phyloP scores from a whole-genome alignment of 2,797 vertebrate species.

The Brachyalestes nurse region DNA sequence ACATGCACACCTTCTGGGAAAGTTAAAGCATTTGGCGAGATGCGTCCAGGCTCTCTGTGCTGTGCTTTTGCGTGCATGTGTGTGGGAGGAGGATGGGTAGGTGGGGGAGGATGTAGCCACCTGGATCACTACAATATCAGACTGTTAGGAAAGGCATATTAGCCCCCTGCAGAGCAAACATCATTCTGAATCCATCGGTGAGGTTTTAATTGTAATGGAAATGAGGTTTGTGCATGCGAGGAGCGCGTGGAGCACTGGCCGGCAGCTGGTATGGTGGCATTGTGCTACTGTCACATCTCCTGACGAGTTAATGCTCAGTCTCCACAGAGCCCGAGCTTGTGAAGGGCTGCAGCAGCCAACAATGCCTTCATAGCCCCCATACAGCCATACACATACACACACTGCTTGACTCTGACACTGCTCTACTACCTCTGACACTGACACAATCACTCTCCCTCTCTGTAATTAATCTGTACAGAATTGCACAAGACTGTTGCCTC shows the following conservation, averaged over 20 bases:
- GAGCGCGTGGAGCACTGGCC: constrained; percentile 51
- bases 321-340: constrained; percentile 48
- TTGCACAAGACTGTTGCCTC: neutral
- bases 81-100: constrained; percentile 36
- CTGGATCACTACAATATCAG: constrained; percentile 66
- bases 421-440: constrained; percentile 29
- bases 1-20: constrained; percentile 49
- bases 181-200: constrained; percentile 65
- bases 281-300: constrained; percentile 66
- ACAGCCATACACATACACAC: constrained; percentile 47
- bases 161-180: constrained; percentile 70
- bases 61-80: constrained; percentile 35
- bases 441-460: constrained; percentile 41
- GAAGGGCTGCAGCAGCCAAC: constrained; percentile 57
- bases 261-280: constrained; percentile 64
- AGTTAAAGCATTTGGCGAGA: constrained; percentile 50
- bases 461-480: neutral
- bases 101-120: constrained; percentile 62
- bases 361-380: constrained; percentile 52
- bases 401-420: constrained; percentile 45
- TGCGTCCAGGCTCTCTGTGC: constrained; percentile 37
- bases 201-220: constrained; percentile 76
- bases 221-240: constrained; percentile 61
- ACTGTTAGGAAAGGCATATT: constrained; percentile 67
- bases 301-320: constrained; percentile 64